Evolutionary conservation across 2,797 vertebrate species (phyloP).

Genomic region (Okamejei kenojei): DNA sequence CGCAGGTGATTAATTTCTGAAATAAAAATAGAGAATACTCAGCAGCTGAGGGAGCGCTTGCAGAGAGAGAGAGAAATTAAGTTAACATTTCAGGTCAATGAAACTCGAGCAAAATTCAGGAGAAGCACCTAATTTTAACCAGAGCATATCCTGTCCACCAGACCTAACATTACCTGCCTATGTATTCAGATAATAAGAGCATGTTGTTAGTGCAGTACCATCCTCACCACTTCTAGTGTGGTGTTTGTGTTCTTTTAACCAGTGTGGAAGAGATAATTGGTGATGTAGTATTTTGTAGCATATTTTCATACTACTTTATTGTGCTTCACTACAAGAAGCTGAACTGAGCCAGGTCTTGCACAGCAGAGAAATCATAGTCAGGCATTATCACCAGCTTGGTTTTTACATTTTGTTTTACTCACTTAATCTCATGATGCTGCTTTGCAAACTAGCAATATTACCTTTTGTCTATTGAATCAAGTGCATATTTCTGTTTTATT

Average conservation of each 20-base stretch:
- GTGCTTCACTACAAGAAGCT: neutral
- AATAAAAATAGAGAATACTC: too few relatives aligned
- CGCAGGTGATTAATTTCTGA: too few relatives aligned
- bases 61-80: too few relatives aligned
- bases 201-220: neutral
- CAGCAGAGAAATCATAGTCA: neutral
- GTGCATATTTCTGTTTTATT: neutral
- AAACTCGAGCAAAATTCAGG: too few relatives aligned
- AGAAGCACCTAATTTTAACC: neutral
- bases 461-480: neutral
- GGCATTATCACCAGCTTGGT: neutral
- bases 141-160: neutral
- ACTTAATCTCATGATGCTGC: neutral
- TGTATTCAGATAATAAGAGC: neutral
- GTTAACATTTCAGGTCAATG: too few relatives aligned
- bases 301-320: slow-evolving; percentile 19
- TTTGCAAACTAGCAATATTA: neutral
- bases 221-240: neutral
- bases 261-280: neutral
- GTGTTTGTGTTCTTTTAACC: neutral
- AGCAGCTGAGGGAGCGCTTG: too few relatives aligned
- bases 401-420: neutral
- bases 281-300: neutral
- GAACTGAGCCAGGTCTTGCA: too few relatives aligned
- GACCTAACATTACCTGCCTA: neutral